These are phyloP conservation scores for Andinoacara biseriatus DNA, from an alignment of 2,113 vertebrate genomes.

Conservation along the genomic window DNA sequence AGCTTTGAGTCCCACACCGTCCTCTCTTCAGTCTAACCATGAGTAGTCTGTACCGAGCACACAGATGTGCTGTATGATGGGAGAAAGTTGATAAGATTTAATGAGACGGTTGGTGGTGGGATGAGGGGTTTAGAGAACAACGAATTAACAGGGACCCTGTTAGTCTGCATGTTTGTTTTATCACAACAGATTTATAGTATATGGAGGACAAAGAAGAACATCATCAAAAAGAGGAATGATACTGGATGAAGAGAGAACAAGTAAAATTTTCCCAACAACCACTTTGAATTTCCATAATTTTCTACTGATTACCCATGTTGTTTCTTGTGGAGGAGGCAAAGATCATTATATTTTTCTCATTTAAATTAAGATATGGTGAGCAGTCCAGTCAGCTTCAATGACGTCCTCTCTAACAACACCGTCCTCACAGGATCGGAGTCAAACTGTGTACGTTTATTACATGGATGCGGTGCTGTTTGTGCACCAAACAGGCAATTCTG, in stretches of 20 bases:
- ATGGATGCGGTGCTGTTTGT: not conserved
- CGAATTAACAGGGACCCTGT: not conserved
- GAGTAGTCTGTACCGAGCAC: not conserved
- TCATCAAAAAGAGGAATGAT: not conserved
- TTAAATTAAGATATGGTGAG: constrained; percentile 14
- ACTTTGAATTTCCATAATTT: constrained; percentile 30
- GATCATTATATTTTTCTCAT: constrained; percentile 22
- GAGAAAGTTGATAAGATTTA: too few species aligned
- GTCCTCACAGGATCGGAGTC: not conserved
- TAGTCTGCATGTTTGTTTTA: not conserved
- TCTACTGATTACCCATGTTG: constrained; percentile 17
- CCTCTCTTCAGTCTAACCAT: not conserved
- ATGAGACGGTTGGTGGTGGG: not conserved
- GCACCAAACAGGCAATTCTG: not conserved
- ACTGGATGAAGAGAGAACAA: not conserved
- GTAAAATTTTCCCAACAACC: constrained; percentile 4
- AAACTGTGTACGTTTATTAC: not conserved
- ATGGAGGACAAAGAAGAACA: not conserved
- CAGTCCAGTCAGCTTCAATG: not conserved
- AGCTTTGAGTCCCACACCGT: not conserved
- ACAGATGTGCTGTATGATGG: not conserved
- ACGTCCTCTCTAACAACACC: not conserved
- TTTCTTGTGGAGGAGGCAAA: constrained; percentile 34
- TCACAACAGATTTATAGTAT: not conserved
- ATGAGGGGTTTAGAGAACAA: not conserved